Conservation (phyloP, 2,113 vertebrate genomes). For the Epinephelus fuscoguttatus region DNA sequence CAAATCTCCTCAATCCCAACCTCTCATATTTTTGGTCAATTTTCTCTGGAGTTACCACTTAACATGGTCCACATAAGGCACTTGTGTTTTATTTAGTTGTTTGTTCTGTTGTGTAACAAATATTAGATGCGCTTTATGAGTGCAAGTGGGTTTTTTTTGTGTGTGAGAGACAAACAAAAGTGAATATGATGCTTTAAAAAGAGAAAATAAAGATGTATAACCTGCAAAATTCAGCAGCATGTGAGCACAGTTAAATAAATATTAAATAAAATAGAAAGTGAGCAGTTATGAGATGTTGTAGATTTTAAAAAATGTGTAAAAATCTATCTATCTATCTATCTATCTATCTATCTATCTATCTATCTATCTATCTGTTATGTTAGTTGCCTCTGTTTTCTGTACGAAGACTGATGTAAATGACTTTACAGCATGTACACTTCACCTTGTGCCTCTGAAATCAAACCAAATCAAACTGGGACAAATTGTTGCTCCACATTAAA, state of each 20-base stretch:
- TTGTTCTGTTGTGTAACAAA: not conserved
- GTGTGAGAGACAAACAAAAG: not conserved
- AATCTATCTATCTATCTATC: constrained; percentile 15
- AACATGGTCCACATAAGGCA: not conserved
- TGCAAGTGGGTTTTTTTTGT: not conserved
- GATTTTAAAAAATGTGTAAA: too few relatives aligned
- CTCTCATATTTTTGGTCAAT: constrained; percentile 24
- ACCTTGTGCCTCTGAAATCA: too few relatives aligned
- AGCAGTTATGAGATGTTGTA: not conserved
- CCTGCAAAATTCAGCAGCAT: too few relatives aligned
- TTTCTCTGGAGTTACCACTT: not conserved
- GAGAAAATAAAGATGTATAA: not conserved
- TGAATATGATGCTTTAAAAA: not conserved
- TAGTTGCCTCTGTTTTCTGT: not conserved
- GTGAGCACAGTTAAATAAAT: not conserved
- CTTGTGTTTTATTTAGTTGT: not conserved
- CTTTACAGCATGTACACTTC: not conserved
- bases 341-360: not conserved
- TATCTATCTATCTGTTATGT: not conserved
- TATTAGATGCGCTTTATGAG: not conserved
- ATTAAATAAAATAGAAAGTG: too few relatives aligned
- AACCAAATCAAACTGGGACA: too few relatives aligned
- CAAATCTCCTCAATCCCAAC: constrained; percentile 25
- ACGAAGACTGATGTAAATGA: not conserved
- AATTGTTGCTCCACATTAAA: not conserved